Conservation (phyloP, 1,140 invertebrate species). For the Bombus confusus region DNA sequence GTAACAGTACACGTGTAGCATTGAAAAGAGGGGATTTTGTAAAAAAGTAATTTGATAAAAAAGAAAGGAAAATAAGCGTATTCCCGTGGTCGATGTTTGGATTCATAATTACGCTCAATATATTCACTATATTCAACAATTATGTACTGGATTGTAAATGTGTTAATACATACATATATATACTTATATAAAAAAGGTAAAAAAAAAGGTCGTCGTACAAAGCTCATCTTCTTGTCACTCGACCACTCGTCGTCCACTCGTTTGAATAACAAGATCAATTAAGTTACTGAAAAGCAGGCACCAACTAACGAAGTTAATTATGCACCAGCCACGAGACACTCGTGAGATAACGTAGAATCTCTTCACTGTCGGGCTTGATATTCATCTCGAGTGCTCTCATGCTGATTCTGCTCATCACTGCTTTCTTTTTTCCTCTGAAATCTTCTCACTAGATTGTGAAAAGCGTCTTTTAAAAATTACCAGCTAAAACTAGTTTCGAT, state of each 20-base stretch:
- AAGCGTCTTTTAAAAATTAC: not conserved
- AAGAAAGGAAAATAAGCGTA: not conserved
- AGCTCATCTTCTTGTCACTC: not conserved
- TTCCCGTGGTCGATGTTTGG: slow-evolving; percentile 41
- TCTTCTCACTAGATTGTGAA: not conserved
- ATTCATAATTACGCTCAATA: slow-evolving; percentile 66
- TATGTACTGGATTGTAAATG: slow-evolving; percentile 60
- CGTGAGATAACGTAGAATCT: not conserved
- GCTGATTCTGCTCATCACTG: not conserved
- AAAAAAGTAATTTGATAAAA: not conserved
- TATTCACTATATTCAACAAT: slow-evolving; percentile 57
- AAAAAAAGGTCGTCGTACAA: not conserved
- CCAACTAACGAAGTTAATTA: slow-evolving; percentile 27
- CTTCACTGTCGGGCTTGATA: not conserved
- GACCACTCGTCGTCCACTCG: not conserved
- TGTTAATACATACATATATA: slow-evolving; percentile 52
- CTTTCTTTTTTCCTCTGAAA: not conserved
- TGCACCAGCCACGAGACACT: not conserved
- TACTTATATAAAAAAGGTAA: slow-evolving; percentile 51
- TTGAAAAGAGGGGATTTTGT: not conserved
- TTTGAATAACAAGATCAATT: slow-evolving; percentile 1
- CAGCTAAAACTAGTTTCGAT: not conserved
- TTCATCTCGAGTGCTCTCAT: not conserved
- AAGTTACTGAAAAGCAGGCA: not conserved
- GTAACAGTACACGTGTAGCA: too few species aligned